Base-by-base conservation (phyloP, 1,140 invertebrate genomes). In the Globodera ellingtonae region DNA sequence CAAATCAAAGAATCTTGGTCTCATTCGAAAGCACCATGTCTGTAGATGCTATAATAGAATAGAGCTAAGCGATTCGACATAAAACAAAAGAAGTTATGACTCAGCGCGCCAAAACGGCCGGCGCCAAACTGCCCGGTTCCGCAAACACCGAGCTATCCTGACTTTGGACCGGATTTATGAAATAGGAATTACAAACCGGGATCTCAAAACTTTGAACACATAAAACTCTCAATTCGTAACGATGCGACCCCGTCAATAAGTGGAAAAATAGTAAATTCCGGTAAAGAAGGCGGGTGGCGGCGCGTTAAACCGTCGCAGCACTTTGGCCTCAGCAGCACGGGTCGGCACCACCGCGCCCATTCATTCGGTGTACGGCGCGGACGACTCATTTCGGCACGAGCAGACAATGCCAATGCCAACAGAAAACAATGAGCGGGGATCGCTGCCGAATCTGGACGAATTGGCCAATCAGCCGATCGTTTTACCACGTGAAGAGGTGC, bases 401-500 rank as follows among this genome's bases (percentile, higher is more conserved):
- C 79, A 65, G 35, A 69, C 44, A 21, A 65, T 50, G 56, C 69
- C 50, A 56, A 67, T 46, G 48, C 6, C 73, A n/a, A 44, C 44
- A 52, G 81, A 75, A 10, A 82, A 84, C 44, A 85, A 80, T 15
- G 86, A 90, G 24, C 86, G 88, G 50, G 91, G 91, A 44, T 91
- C 95, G 86, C 92, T 99, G 90, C 97, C 97, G 24, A 96, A 98
- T 90, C 94, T 91, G 94, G 87, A 94, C 81, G 93, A 93, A 75
- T 86, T 88, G 72, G 84, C 84, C 65, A 46, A 92, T 92, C 77
- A 92, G 93, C 79, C 93, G 93, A 6, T 93, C 93, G 78, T 92
- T 94, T 24, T 88, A 24, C 59, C 78, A 15, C 92, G 97, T 75
- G 95, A 98, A 91, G 96, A 99, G 91, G 67, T 47, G 6, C 24